Base-by-base conservation (phyloP, 2,888 invertebrate genomes). In the Taphrorychus bicolor region DNA sequence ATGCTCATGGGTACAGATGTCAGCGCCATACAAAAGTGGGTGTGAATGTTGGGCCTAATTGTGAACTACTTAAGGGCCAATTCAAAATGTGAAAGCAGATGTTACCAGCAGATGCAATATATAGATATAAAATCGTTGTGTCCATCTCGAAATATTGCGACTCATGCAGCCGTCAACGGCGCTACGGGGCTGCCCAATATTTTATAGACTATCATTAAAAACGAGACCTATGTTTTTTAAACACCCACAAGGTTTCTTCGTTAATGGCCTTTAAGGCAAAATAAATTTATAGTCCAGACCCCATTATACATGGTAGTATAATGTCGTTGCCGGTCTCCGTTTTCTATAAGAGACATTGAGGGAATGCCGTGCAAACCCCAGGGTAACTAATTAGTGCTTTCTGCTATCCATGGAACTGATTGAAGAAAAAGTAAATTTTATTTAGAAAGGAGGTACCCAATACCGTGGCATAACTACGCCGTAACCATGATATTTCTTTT, bases 131-230 rank as follows among this genome's bases (percentile, higher is more conserved):
- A 73, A 74, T 74, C 74, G 73, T 72, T 73, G 73, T 71, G 73
- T 73, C 73, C 74, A 73, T 74, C 73, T 72, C 69, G 71, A 74
- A 76, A 75, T 76, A 75, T 75, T 73, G 75, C 74, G 73, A 74
- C 73, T 75, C 74, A 74, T 71, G 74, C 75, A 74, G 72, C 75
- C 73, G 73, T 75, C 74, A 71, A 72, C 72, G 63, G 66, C 67
- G 63, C 70, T 64, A 68, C 70, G 69, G 70, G 69, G 65, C 66
- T 54, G 63, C 70, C 66, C 69, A 64, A 59, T 68, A 54, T 56
- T 70, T 70, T 59, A 57, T 45, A 70, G 59, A 59, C 56, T 58
- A 60, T 64, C 59, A 66, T 66, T 64, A 66, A 62, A 62, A 41
- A 66, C 19, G 58, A 22, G 51, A 62, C 42, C 49, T 53, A 51